Percentiles rank a stretch among this genome's conserved stretches.
Evolutionary conservation across 2,888 invertebrate genomes (phyloP).

Genomic region (Troglohyphantes excavatus): DNA sequence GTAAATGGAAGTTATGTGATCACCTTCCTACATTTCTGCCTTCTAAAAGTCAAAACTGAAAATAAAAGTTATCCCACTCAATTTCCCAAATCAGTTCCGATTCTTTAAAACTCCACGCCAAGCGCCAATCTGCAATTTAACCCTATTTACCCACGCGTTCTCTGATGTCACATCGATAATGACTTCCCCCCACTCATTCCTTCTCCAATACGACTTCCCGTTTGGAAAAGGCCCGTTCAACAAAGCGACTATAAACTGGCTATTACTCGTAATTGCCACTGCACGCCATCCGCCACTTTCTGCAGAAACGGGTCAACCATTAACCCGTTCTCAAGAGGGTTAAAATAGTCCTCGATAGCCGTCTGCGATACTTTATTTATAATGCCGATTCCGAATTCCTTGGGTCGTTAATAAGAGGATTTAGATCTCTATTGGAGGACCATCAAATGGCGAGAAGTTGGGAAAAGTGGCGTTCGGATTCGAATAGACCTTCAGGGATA

Average conservation of each 20-base stretch:
- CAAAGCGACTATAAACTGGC: conserved; percentile 40
- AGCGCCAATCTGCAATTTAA: neutral
- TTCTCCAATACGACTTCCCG: neutral
- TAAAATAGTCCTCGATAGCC: conserved; percentile 2
- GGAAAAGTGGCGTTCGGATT: neutral
- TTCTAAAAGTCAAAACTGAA: no score
- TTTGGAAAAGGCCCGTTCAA: conserved; percentile 5
- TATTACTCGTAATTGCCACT: conserved; percentile 28
- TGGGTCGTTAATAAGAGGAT: conserved; percentile 7
- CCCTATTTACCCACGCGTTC: neutral
- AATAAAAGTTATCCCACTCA: no score
- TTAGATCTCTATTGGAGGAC: neutral
- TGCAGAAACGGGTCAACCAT: neutral
- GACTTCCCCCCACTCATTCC: neutral
- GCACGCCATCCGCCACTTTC: neutral
- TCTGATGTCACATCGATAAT: neutral
- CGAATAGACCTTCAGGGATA: neutral
- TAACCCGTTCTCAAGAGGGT: neutral
- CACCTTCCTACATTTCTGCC: no score
- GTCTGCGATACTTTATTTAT: conserved; percentile 12
- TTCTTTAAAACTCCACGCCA: no score
- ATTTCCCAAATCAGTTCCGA: no score
- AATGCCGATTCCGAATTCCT: conserved; percentile 5
- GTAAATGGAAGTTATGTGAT: no score
- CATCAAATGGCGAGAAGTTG: conserved; percentile 1